phyloP scores from a whole-genome alignment of 2,113 vertebrate genomes.

The Cryptomyrus ogoouensis region DNA sequence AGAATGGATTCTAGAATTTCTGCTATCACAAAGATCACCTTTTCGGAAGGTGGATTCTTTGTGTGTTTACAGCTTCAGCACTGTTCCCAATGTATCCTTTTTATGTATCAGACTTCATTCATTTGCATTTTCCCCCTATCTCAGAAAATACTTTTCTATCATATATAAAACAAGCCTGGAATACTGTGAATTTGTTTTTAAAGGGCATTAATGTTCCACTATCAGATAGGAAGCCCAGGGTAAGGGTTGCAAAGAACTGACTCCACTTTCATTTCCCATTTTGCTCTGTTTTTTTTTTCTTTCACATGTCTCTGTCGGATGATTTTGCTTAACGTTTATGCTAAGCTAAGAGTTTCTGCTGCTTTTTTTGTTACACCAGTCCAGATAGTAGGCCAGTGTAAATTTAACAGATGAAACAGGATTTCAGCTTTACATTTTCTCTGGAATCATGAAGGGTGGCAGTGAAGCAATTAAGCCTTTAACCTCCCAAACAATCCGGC shows the following conservation, averaged over 20 bases:
- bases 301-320: background rate
- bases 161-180: background rate
- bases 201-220: background rate
- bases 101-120: background rate
- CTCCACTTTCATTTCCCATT: background rate
- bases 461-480: conserved; percentile 1
- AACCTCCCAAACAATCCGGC: background rate
- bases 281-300: background rate
- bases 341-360: background rate
- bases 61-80: background rate
- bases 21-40: background rate
- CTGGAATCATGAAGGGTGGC: background rate
- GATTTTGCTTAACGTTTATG: background rate
- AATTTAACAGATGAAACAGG: background rate
- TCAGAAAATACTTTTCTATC: background rate
- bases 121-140: background rate
- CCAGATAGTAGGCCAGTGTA: no score
- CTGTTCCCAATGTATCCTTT: background rate
- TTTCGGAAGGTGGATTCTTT: background rate
- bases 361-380: background rate
- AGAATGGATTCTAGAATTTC: background rate
- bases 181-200: background rate
- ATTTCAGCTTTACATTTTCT: background rate
- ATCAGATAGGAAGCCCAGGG: background rate
- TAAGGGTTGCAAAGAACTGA: background rate